These are phyloP conservation scores for Conopomorpha cramerella DNA, from an alignment of 1,140 invertebrate species.

Conservation along the genomic window DNA sequence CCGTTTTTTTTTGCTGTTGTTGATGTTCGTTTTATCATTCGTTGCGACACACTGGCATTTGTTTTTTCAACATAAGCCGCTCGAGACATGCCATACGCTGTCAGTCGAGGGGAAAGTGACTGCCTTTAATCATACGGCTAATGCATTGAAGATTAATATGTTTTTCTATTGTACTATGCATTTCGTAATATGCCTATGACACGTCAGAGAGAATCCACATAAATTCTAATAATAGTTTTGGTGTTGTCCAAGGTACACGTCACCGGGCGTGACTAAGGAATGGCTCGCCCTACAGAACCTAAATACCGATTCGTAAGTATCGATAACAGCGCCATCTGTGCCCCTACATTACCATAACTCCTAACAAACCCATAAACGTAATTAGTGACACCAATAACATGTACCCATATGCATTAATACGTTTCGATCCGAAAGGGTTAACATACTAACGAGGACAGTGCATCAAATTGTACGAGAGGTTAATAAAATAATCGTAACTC, in stretches of 20 bases:
- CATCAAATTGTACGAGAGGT: no score
- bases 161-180: no score
- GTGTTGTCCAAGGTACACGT: constrained; percentile 60
- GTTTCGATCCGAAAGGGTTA: constrained; percentile 39
- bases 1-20: constrained; percentile 42
- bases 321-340: constrained; percentile 29
- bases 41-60: constrained; percentile 40
- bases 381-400: constrained; percentile 50
- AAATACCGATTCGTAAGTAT: constrained; percentile 60
- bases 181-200: no score
- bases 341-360: constrained; percentile 53
- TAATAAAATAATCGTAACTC: constrained; percentile 22
- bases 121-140: no score
- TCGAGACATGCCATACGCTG: no score
- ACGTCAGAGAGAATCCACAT: constrained; percentile 29
- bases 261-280: constrained; percentile 58
- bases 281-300: constrained; percentile 59
- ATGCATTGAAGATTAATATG: no score
- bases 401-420: constrained; percentile 44
- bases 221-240: constrained; percentile 57
- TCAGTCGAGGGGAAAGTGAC: no score
- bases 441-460: no score
- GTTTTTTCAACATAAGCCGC: no score
- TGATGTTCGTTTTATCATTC: constrained; percentile 44
- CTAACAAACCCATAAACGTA: constrained; percentile 39